Conservation (phyloP, 2,113 vertebrate species). For the Aramus guarauna region DNA sequence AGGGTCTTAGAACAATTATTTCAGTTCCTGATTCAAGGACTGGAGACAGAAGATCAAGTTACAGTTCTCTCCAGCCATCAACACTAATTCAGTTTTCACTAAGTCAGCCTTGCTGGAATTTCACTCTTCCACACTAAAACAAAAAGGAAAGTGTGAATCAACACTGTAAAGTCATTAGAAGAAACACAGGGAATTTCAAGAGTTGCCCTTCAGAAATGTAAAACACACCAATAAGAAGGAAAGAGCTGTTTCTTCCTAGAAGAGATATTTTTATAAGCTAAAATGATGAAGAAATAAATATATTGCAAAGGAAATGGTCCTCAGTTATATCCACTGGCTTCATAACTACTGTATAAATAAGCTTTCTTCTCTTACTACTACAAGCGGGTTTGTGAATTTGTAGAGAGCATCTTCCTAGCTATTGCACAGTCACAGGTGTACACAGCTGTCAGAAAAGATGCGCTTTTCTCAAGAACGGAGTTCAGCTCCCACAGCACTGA, state of each 20-base stretch:
- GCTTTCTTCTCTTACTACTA: neutral
- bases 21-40: constrained; percentile 29
- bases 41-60: constrained; percentile 51
- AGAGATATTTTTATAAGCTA: neutral
- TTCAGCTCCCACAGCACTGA: neutral
- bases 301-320: neutral
- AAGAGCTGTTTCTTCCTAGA: neutral
- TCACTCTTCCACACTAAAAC: constrained; percentile 29
- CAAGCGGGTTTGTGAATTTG: neutral
- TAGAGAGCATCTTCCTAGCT: neutral
- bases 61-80: constrained; percentile 46
- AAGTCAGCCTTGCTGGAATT: constrained; percentile 61
- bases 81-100: constrained; percentile 59
- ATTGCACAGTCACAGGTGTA: neutral
- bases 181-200: constrained; percentile 1
- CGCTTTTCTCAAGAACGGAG: neutral
- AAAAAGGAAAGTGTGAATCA: constrained; percentile 20
- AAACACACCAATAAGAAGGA: neutral
- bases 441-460: accelerated
- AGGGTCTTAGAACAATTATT: constrained; percentile 58
- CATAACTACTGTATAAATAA: neutral
- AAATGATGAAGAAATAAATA: neutral
- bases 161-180: constrained; percentile 37
- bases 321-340: neutral
- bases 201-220: neutral